Evolutionary conservation across 2,113 vertebrate species (phyloP).

Genomic region (Actenoides lindsayi): DNA sequence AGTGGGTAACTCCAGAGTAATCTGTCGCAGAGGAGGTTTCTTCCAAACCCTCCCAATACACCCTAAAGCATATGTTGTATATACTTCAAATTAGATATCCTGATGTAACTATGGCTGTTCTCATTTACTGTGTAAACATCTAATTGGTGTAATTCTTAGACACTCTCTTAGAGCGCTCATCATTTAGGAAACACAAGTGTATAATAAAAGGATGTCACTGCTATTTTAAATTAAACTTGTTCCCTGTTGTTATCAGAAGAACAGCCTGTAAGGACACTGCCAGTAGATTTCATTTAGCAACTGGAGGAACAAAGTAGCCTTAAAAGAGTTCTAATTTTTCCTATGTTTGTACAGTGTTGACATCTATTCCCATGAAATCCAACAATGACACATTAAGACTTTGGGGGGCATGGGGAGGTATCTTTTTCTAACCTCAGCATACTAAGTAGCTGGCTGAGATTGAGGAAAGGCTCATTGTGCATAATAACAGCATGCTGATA

Average conservation of each 20-base stretch:
- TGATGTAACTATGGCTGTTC: background rate
- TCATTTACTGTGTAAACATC: background rate
- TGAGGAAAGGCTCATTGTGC: background rate
- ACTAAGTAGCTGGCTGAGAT: background rate
- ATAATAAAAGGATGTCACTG: background rate
- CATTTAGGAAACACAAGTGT: background rate
- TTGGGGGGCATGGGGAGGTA: background rate
- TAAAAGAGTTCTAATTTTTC: conserved; percentile 7
- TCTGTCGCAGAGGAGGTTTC: background rate
- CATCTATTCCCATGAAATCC: background rate
- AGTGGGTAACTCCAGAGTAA: background rate
- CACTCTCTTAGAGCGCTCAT: background rate
- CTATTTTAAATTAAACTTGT: background rate
- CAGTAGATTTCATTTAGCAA: background rate
- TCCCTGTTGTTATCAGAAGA: background rate
- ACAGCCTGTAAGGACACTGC: background rate
- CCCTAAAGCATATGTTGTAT: background rate
- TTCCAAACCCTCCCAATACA: background rate
- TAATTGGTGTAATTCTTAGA: background rate
- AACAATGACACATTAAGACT: background rate
- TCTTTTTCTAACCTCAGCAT: background rate
- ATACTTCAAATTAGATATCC: background rate
- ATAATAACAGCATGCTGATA: background rate
- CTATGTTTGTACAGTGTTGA: background rate
- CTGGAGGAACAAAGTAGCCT: background rate